Conservation (phyloP, 2,113 vertebrate species). For the Columba livia region DNA sequence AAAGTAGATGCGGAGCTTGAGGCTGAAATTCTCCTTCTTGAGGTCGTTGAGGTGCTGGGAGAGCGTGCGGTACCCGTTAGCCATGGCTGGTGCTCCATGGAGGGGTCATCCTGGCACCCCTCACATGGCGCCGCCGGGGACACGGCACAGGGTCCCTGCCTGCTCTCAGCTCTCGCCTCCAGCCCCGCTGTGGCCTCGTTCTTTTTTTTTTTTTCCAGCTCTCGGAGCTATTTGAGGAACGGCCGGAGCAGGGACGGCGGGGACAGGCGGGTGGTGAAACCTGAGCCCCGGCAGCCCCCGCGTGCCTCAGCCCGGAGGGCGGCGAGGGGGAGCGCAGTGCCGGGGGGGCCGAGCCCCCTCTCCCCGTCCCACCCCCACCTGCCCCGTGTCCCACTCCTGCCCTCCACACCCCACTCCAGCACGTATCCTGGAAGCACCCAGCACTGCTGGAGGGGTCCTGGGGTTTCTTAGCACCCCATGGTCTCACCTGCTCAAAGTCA, state of each 20-base stretch:
- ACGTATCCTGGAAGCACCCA: rapidly evolving
- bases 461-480: rapidly evolving
- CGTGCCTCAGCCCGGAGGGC: neutral
- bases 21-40: slow-evolving; percentile 99
- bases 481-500: slow-evolving; percentile 89
- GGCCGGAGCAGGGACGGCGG: slow-evolving; percentile 69
- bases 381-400: neutral
- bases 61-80: slow-evolving; percentile 94
- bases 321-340: neutral
- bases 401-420: neutral
- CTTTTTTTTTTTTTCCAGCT: slow-evolving; percentile 75
- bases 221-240: slow-evolving; percentile 87
- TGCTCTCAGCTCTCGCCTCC: neutral
- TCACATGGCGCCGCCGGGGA: slow-evolving; percentile 63
- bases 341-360: neutral
- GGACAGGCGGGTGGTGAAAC: slow-evolving; percentile 83
- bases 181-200: slow-evolving; percentile 49
- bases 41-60: slow-evolving; percentile 98
- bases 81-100: slow-evolving; percentile 79
- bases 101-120: slow-evolving; percentile 72
- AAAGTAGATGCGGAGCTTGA: slow-evolving; percentile 97
- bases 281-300: slow-evolving; percentile 66
- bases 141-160: neutral
- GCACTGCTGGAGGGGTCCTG: rapidly evolving
- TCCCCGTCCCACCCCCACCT: neutral